Evolutionary conservation across 2,797 vertebrate genomes (phyloP), one percentile per base, ranked within the genome.

Genomic region (Meriones psammophilus): DNA sequence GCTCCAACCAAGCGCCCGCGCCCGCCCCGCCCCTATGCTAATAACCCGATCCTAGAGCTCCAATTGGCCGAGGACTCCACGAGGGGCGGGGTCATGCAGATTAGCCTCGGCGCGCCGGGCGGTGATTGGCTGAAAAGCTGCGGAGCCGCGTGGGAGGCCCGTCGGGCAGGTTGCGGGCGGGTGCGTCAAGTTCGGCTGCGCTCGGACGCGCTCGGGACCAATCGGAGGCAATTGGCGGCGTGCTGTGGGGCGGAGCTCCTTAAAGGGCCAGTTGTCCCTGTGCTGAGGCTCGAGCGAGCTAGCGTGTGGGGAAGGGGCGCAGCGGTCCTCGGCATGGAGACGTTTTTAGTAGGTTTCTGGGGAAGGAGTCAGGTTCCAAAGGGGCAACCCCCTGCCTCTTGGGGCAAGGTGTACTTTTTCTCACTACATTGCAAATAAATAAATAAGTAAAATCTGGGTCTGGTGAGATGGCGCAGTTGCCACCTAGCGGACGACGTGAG

Each of bases 101-200:
- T 97, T 0, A 74, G 0, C 30, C 58, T 56, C 66, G 78, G 96
- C 96, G 97, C 97, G 97, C 94, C 94, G 17, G 1, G 0, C n/a
- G 24, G 78, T 68, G 92, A 97, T 96, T 97, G 97, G 97, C 50
- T 62, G 50, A 3, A 8, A 1, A 15, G 36, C 46, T 9, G 20
- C 71, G 36, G 80, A 24, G 90, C 83, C 93, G 86, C 78, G 92
- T 87, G 96, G 94, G 92, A 83, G 96, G 95, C 13, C 62, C 92
- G 66, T 4, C 13, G 64, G 88, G 66, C 77, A 93, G 71, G 73
- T 91, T 28, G 78, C 93, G 46, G 96, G 96, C 74, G 85, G 95
- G 88, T 56, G 90, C 97, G 96, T 98, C 97, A 98, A 96, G 97
- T 97, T 98, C 79, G 97, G 97, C 97, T 98, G 97, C 80, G 91